Conservation (phyloP, 1,140 invertebrate genomes). For the Hylaeus anthracinus region DNA sequence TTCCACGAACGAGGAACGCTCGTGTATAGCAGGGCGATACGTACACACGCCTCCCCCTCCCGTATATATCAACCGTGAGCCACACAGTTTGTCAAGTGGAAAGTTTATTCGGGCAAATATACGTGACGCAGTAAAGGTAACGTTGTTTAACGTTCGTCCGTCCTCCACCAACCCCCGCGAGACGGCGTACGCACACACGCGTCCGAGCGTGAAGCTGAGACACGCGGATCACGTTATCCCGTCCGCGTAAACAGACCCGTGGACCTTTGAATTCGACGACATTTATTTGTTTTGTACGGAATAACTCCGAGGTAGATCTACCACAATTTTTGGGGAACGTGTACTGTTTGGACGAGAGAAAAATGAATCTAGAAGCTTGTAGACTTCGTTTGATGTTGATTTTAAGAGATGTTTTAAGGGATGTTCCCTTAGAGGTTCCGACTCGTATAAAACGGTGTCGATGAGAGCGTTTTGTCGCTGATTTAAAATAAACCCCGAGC, state of each 20-base stretch:
- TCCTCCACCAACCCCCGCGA: constrained; percentile 4
- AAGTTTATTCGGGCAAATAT: constrained; percentile 60
- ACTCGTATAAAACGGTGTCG: too few species aligned
- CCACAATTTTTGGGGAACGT: too few species aligned
- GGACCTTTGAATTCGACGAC: not conserved
- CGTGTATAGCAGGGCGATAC: constrained; percentile 32
- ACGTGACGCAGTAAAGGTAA: constrained; percentile 50
- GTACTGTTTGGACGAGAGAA: too few species aligned
- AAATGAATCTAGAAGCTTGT: too few species aligned
- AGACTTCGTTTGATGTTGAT: too few species aligned
- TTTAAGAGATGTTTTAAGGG: too few species aligned
- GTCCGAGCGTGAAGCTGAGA: not conserved
- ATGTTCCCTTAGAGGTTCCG: too few species aligned
- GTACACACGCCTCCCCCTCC: not conserved
- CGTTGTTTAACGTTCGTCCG: constrained; percentile 43
- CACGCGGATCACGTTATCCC: constrained; percentile 3
- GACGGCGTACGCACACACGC: not conserved
- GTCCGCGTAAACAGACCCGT: not conserved
- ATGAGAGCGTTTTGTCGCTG: too few species aligned
- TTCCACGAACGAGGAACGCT: constrained; percentile 49
- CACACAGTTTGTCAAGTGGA: constrained; percentile 59
- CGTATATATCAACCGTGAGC: constrained; percentile 69
- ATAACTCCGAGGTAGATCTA: too few species aligned
- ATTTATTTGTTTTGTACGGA: too few species aligned
- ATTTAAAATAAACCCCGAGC: too few species aligned